Evolutionary conservation across 2,888 invertebrate genomes (phyloP), one percentile per base, ranked within the genome.

Genomic region (Opisthograptis luteolata): DNA sequence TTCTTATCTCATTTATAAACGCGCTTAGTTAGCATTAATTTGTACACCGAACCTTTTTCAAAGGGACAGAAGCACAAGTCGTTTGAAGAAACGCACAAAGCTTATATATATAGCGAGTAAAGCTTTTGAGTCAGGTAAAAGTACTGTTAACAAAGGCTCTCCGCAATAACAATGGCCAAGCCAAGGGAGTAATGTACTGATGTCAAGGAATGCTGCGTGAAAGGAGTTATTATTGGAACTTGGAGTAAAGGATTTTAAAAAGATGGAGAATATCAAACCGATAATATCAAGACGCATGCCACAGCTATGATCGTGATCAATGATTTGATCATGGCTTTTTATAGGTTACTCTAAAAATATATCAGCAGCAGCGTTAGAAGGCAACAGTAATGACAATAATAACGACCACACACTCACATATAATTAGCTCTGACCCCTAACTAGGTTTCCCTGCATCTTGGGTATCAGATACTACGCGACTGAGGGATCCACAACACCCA

Each of bases 41-140:
- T n/a, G n/a, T n/a, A n/a, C n/a, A n/a, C n/a, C n/a, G n/a, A n/a
- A n/a, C 48, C 41, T 46, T 49, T 57, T 25, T 35, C 20, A 32
- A 54, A 61, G 46, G 27, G 31, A 19, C 51, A 55, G 48, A 47
- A n/a, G n/a, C 25, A 25, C 9, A 25, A 50, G 37, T 30, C 44
- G 42, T 50, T 58, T 58, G 41, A 43, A 44, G 48, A 22, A 9
- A 42, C 28, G 22, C 56, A 57, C 55, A 66, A 69, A 68, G 68
- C 64, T 73, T 76, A 76, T 73, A n/a, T n/a, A n/a, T n/a, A n/a
- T n/a, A n/a, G n/a, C 69, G 62, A 65, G 63, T 70, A 30, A 70
- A 68, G 70, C 75, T 76, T 73, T 76, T 73, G 74, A 77, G 70
- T 63, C 64, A 67, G 68, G 68, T 72, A 77, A 73, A 79, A 80